Percentiles rank a stretch among this genome's conserved stretches.
Evolutionary conservation across 2,797 vertebrate genomes (phyloP).

Genomic region (Tamandua tetradactyla): DNA sequence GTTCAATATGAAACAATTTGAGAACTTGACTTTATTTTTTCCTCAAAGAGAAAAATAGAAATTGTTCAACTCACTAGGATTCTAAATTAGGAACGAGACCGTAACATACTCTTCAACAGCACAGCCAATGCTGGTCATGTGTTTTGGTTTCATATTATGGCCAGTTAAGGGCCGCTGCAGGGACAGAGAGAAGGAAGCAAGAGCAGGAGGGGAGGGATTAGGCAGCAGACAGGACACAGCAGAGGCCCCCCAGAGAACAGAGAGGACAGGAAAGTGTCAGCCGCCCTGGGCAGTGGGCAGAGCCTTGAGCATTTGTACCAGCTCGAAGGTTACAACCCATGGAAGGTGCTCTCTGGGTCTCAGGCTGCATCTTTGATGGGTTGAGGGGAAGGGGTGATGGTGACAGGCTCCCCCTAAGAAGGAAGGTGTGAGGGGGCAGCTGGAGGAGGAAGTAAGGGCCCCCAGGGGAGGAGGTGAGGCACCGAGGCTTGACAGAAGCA

Average conservation of each 20-base stretch:
- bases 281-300: background rate
- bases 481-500: background rate
- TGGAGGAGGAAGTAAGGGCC: background rate
- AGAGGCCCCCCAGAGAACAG: background rate
- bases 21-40: constrained; percentile 37
- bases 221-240: background rate
- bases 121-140: constrained; percentile 57
- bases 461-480: too few species aligned
- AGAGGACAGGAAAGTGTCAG: background rate
- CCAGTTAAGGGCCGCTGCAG: constrained; percentile 18
- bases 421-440: background rate
- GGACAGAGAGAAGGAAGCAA: background rate
- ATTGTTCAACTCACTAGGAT: constrained; percentile 67
- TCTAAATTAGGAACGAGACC: constrained; percentile 69
- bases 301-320: background rate
- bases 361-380: background rate
- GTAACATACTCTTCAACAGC: constrained; percentile 49
- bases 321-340: background rate
- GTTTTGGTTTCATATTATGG: constrained; percentile 56
- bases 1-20: background rate
- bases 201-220: background rate
- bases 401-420: background rate
- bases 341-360: background rate
- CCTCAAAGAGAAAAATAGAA: constrained; percentile 70
- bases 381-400: background rate